These are phyloP conservation scores for Dryobotodes eremita DNA, from an alignment of 2,888 invertebrate species.

Conservation along the genomic window DNA sequence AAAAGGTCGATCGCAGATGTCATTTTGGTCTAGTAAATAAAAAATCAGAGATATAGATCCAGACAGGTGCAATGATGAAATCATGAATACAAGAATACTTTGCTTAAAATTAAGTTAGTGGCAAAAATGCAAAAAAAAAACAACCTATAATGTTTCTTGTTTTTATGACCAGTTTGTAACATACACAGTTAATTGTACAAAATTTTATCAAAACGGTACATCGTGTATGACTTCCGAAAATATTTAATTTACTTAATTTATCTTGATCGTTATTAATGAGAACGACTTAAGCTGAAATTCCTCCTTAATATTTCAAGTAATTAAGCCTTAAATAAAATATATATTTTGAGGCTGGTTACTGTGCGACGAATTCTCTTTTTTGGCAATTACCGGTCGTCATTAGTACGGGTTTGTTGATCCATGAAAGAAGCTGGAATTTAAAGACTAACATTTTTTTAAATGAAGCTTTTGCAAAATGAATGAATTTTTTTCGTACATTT, in stretches of 20 bases:
- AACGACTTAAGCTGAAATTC: constrained; percentile 23
- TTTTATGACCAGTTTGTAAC: constrained; percentile 4
- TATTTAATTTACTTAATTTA: constrained; percentile 36
- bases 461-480: not conserved
- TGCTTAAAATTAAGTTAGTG: not conserved
- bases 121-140: not conserved
- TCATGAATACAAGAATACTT: not conserved
- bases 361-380: constrained; percentile 3
- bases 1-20: no score
- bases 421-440: constrained; percentile 1
- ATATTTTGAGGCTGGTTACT: constrained; percentile 24
- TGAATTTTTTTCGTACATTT: not conserved
- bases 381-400: constrained; percentile 49
- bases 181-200: constrained; percentile 10
- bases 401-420: constrained; percentile 30
- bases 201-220: constrained; percentile 25
- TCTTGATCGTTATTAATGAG: constrained; percentile 42
- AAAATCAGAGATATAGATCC: no score
- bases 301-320: constrained; percentile 34
- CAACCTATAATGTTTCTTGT: not conserved
- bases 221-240: constrained; percentile 26
- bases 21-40: no score
- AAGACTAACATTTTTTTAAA: not conserved
- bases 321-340: constrained; percentile 33
- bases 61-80: not conserved